Evolutionary conservation across 2,113 vertebrate genomes (phyloP).

Genomic region (Columba janthina): DNA sequence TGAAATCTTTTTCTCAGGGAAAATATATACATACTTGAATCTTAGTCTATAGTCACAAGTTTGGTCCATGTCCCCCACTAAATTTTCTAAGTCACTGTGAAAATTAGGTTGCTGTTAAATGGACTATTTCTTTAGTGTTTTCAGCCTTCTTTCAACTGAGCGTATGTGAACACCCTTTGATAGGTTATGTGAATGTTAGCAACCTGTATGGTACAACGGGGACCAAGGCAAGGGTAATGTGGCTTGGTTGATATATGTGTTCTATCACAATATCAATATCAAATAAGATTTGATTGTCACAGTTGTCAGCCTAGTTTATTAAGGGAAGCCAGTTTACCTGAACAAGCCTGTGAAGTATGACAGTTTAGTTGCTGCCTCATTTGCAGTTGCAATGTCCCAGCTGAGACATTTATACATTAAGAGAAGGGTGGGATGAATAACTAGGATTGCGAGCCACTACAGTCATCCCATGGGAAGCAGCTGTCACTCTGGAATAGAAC

Average conservation of each 20-base stretch:
- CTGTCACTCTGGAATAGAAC: constrained; percentile 26
- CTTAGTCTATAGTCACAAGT: neutral
- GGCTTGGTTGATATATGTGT: neutral
- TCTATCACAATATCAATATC: neutral
- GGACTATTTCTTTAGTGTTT: neutral
- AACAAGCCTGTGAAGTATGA: constrained; percentile 5
- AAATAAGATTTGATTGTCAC: neutral
- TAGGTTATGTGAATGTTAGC: neutral
- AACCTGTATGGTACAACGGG: neutral
- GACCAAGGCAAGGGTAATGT: neutral
- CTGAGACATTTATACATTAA: neutral
- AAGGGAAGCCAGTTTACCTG: neutral
- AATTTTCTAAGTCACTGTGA: neutral
- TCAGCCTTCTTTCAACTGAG: neutral
- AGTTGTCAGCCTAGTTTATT: neutral
- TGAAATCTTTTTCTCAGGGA: neutral
- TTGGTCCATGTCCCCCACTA: neutral
- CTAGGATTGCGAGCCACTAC: neutral
- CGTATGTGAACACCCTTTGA: neutral
- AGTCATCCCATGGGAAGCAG: neutral
- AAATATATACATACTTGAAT: neutral
- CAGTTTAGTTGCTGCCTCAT: neutral
- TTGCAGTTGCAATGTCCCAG: constrained; percentile 3
- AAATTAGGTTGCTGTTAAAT: neutral
- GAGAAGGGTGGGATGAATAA: neutral